Conservation (phyloP, 2,888 invertebrate genomes). For the Lasioglossum malachurum region DNA sequence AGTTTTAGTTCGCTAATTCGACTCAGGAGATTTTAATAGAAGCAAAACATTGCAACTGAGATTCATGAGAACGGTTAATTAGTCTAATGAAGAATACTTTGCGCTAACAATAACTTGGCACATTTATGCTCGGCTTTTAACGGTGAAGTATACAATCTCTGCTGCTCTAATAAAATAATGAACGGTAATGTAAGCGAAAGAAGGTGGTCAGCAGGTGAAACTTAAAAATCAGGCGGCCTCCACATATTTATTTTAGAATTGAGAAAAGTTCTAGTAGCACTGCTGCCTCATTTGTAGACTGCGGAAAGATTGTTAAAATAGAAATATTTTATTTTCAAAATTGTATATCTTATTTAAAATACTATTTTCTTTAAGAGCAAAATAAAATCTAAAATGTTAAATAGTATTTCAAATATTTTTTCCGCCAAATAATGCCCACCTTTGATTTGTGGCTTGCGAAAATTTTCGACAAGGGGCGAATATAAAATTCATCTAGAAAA, state of each 20-base stretch:
- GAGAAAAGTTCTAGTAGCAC: neutral
- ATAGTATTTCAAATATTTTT: no score
- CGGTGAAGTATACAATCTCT: neutral
- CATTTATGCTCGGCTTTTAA: neutral
- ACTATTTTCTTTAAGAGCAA: no score
- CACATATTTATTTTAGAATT: neutral
- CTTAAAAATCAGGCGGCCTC: neutral
- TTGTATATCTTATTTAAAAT: no score
- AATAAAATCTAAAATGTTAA: no score
- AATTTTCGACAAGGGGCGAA: no score
- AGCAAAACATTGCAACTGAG: neutral
- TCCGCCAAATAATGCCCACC: no score
- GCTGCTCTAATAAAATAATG: neutral
- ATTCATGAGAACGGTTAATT: conserved; percentile 2
- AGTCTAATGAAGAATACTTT: neutral
- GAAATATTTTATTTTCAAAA: no score
- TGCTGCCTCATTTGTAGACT: no score
- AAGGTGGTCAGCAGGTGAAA: neutral
- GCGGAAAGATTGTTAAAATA: no score
- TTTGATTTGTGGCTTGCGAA: no score
- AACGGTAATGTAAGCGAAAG: neutral
- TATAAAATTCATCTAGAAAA: no score
- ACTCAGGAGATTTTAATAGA: neutral
- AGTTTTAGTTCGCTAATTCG: conserved; percentile 2
- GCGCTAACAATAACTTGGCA: neutral